Evolutionary conservation across 2,888 invertebrate species (phyloP).

Genomic region (Germaria angustata): DNA sequence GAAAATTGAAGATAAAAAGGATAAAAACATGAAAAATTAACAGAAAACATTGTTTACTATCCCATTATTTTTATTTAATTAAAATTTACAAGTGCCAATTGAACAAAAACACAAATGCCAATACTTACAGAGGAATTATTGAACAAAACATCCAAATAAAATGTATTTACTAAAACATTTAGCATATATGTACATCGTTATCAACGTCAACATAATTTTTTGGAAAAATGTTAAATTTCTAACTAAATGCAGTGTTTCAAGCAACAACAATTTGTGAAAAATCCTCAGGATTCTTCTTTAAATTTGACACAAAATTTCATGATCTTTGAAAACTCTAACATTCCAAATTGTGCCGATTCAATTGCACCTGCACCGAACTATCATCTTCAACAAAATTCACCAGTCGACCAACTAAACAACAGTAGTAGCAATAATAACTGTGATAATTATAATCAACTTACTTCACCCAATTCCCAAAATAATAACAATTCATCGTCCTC

Average conservation of each 20-base stretch:
- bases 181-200: not conserved
- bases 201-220: not conserved
- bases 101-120: constrained; percentile 56
- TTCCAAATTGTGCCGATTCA: constrained; percentile 47
- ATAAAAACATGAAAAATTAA: constrained; percentile 52
- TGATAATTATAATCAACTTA: constrained; percentile 48
- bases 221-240: constrained; percentile 48
- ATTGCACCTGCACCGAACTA: constrained; percentile 11
- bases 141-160: constrained; percentile 27
- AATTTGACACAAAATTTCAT: constrained; percentile 47
- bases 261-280: constrained; percentile 66
- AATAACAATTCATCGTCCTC: constrained; percentile 69
- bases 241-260: constrained; percentile 68
- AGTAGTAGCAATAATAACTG: constrained; percentile 45
- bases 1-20: constrained; percentile 52
- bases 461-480: constrained; percentile 33
- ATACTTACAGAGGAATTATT: constrained; percentile 23
- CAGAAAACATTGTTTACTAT: constrained; percentile 44
- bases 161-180: constrained; percentile 18
- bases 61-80: not conserved
- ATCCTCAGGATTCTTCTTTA: constrained; percentile 66
- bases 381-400: constrained; percentile 45
- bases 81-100: constrained; percentile 57
- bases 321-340: constrained; percentile 53
- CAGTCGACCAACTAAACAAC: constrained; percentile 25